Evolutionary conservation across 2,797 vertebrate species (phyloP), one percentile per base, ranked within the genome.

Genomic region (Poeciliopsis infans): DNA sequence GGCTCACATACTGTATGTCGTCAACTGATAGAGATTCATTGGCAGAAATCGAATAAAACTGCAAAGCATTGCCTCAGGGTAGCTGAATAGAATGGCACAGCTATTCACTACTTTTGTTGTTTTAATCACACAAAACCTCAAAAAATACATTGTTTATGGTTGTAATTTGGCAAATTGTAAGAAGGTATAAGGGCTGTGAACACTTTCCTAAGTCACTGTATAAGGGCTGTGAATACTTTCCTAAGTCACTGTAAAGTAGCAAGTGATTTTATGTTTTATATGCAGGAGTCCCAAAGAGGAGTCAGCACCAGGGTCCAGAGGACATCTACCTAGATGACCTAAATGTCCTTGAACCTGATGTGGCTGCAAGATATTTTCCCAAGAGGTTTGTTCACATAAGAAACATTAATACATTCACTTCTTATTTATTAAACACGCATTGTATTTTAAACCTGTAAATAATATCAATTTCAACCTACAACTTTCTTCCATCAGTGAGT

Each of bases 241-340:
- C 2, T 3, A 43, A 45, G 41, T 16, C 12, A 45, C 0, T 70
- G 23, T 70, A 45, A 43, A 45, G 12, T 69, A 28, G 25, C 20
- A 69, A 43, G 16, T 25, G 8, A 43, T n/a, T 69, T 43, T 70
- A n/a, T 78, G 49, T 86, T 80, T 89, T 84, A 41, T 77, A 57
- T 80, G 75, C 85, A 99, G 98, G 98, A 51, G 95, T 98, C 77
- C 97, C 97, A 77, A 99, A 99, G 86, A 95, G 98, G 91, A 99
- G 98, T 90, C 97, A 99, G 84, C 98, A 99, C 90, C 98, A 99
- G 90, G 98, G 98, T 11, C 98, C 98, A 78, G 97, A 98, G 46
- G 98, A 98, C 88, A 99, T 99, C 94, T 99, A 99, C 93, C 95
- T 99, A 49, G 98, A 99, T 87, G 98, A 99, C 89, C 90, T 99